A percentile compares a stretch with the other conserved stretches of the same genome.
phyloP scores from a whole-genome alignment of 1,140 invertebrate genomes.

The Pseudomyrmex sp. region DNA sequence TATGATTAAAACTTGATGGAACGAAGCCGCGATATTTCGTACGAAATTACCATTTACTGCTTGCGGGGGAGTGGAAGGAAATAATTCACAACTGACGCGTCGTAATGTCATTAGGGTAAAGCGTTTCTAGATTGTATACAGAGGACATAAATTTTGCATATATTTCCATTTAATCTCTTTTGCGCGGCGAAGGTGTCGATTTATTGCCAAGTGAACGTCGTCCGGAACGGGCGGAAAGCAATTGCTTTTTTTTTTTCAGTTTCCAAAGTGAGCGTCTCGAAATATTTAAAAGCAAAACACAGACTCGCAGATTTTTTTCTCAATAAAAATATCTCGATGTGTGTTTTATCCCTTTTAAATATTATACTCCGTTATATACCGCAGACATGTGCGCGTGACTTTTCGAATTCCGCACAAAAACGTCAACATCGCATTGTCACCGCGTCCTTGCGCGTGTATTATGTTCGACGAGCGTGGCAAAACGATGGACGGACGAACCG shows the following conservation, averaged over 20 bases:
- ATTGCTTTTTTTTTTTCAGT: conserved; percentile 32
- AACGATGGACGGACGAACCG: conserved; percentile 25
- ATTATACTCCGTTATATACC: background rate
- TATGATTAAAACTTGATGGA: conserved; percentile 21
- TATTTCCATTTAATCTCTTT: conserved; percentile 55
- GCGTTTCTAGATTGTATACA: conserved; percentile 39
- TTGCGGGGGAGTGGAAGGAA: background rate
- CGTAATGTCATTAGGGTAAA: conserved; percentile 51
- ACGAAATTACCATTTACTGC: conserved; percentile 40
- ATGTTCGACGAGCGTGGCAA: conserved; percentile 23
- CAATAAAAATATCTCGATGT: conserved; percentile 13
- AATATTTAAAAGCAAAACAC: conserved; percentile 15
- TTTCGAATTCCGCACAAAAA: conserved; percentile 36
- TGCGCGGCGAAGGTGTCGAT: conserved; percentile 44
- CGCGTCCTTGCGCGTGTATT: conserved; percentile 16
- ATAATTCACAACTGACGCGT: conserved; percentile 54
- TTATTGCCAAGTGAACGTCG: conserved; percentile 34
- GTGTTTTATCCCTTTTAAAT: conserved; percentile 32
- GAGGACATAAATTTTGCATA: conserved; percentile 56
- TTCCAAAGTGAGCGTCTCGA: conserved; percentile 2
- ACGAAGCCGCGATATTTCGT: conserved; percentile 18
- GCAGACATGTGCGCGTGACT: background rate
- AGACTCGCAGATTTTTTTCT: conserved; percentile 22
- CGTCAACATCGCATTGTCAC: conserved; percentile 38
- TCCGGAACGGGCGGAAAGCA: background rate